Percentiles rank a stretch among this genome's conserved stretches.
phyloP scores from a whole-genome alignment of 2,888 invertebrate genomes.

The Mesorhabditis belari region DNA sequence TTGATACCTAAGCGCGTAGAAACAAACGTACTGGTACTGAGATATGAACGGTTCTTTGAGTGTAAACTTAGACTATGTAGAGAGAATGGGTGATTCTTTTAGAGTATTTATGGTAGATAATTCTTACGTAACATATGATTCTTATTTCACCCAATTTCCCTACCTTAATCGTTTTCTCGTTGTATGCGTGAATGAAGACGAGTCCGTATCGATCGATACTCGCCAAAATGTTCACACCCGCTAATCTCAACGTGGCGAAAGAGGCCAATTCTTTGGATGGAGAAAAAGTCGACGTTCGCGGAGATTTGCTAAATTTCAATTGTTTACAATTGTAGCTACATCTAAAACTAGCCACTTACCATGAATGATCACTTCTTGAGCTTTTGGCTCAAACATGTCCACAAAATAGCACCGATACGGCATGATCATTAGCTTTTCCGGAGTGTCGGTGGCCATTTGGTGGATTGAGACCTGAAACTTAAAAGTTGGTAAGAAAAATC shows the following conservation, averaged over 20 bases:
- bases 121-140: background rate
- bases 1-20: no score
- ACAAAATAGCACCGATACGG: background rate
- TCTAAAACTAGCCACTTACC: no score
- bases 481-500: background rate
- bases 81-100: no score
- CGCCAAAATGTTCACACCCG: background rate
- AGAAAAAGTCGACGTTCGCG: background rate
- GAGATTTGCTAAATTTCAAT: background rate
- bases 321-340: background rate
- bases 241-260: background rate
- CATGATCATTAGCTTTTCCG: background rate
- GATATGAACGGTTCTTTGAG: no score
- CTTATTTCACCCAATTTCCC: background rate
- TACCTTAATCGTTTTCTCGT: background rate
- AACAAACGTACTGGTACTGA: no score
- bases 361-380: background rate
- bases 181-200: background rate
- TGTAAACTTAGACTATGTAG: no score
- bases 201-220: background rate
- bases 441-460: background rate
- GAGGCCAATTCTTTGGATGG: background rate
- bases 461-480: background rate
- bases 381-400: background rate
- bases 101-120: no score